These are phyloP conservation scores for Dallia pectoralis DNA, from an alignment of 2,797 vertebrate species.

Conservation along the genomic window DNA sequence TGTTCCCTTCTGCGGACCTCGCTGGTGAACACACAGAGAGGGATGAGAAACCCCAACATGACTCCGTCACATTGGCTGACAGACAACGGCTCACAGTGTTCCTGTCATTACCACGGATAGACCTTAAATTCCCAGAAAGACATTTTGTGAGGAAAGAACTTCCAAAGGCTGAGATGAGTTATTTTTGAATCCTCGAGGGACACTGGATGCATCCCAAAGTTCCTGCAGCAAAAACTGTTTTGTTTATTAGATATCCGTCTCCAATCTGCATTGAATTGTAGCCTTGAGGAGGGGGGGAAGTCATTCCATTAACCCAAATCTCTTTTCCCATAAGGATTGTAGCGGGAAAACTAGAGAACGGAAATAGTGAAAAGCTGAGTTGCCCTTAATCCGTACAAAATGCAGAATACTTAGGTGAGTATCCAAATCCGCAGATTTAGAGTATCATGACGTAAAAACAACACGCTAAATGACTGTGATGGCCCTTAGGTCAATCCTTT, in stretches of 20 bases:
- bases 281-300: not conserved
- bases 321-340: not conserved
- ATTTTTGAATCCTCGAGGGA: not conserved
- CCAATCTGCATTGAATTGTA: not conserved
- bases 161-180: not conserved
- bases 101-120: not conserved
- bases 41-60: not conserved
- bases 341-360: not conserved
- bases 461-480: not conserved
- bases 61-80: not conserved
- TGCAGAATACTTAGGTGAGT: not conserved
- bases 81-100: not conserved
- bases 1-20: constrained; percentile 1
- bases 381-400: not conserved
- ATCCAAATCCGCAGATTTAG: not conserved
- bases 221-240: not conserved
- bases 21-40: constrained; percentile 6
- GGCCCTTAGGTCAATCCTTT: not conserved
- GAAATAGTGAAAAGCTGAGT: not conserved
- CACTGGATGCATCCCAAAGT: not conserved
- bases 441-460: not conserved
- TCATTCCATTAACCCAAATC: not conserved
- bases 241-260: not conserved
- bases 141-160: not conserved
- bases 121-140: not conserved